phyloP scores from a whole-genome alignment of 2,113 vertebrate genomes.

The Muntiacus muntjak region DNA sequence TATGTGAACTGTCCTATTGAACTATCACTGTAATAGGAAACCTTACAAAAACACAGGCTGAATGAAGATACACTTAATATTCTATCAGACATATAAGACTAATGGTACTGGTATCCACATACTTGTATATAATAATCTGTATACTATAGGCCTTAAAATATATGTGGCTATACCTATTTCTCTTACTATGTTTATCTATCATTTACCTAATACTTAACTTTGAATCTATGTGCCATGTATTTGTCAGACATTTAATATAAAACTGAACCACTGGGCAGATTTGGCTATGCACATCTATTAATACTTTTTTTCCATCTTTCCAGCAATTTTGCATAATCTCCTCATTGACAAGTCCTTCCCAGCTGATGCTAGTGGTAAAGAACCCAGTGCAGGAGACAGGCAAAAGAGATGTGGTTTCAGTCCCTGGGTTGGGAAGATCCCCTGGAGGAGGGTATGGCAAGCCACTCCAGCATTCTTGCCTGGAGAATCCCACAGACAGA shows the following conservation, averaged over 20 bases:
- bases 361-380: neutral
- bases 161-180: neutral
- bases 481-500: neutral
- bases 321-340: neutral
- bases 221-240: neutral
- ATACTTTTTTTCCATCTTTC: neutral
- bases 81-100: neutral
- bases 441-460: neutral
- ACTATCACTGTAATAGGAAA: neutral
- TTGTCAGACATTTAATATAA: neutral
- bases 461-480: neutral
- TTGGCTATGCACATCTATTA: neutral
- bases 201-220: neutral
- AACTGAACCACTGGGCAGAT: neutral
- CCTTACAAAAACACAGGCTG: neutral
- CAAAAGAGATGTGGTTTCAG: accelerated
- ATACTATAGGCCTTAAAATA: neutral
- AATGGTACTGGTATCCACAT: neutral
- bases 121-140: neutral
- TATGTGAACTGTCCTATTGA: neutral
- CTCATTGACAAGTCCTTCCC: neutral
- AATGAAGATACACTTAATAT: neutral
- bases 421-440: neutral
- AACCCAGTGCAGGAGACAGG: neutral
- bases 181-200: neutral